These are phyloP conservation scores for Myotis lucifugus DNA, from an alignment of 2,113 vertebrate genomes.

Conservation along the genomic window DNA sequence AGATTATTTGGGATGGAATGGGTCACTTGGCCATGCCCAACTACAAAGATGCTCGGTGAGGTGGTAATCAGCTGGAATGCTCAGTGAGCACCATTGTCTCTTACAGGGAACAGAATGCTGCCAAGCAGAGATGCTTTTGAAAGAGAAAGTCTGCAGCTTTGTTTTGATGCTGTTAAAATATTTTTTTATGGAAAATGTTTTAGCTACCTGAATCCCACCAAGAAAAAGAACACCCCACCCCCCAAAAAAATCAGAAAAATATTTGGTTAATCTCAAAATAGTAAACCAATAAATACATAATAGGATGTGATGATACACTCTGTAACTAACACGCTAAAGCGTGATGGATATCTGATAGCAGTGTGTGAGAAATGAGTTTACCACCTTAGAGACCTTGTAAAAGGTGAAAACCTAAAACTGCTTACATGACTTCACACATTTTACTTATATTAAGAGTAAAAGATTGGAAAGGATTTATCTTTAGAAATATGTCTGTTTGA, in stretches of 20 bases:
- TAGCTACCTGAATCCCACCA: neutral
- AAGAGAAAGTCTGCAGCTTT: neutral
- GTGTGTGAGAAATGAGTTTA: neutral
- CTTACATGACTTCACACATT: neutral
- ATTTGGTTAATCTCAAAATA: neutral
- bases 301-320: neutral
- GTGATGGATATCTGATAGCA: neutral
- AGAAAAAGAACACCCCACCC: neutral
- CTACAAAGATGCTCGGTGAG: neutral
- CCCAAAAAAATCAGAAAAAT: neutral
- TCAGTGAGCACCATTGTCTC: neutral
- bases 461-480: neutral
- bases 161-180: neutral
- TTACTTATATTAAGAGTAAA: neutral
- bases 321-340: neutral
- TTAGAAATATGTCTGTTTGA: neutral
- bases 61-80: neutral
- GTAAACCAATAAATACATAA: neutral
- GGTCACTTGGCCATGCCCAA: neutral
- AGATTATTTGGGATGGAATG: neutral
- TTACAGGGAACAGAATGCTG: neutral
- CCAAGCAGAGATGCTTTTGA: neutral
- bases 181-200: neutral
- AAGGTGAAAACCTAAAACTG: neutral
- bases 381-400: neutral